Evolutionary conservation across 2,113 vertebrate species (phyloP).

Genomic region (Nicator chloris): DNA sequence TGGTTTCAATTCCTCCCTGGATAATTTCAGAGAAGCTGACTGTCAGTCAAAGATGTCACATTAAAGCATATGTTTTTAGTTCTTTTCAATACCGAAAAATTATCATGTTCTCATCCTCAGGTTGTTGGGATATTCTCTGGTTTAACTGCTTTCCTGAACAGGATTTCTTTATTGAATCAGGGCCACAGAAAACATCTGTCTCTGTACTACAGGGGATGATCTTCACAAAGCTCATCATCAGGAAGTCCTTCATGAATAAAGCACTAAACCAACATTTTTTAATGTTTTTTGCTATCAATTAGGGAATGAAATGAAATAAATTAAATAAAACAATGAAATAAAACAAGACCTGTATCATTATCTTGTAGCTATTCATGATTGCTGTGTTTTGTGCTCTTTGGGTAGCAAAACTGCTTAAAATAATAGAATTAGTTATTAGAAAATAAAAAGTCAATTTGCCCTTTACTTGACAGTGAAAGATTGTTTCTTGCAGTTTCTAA

Average conservation of each 20-base stretch:
- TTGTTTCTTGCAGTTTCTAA: conserved; percentile 33
- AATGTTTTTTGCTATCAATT: background rate
- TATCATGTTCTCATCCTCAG: conserved; percentile 20
- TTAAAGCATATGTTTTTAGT: background rate
- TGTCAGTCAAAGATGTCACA: conserved; percentile 31
- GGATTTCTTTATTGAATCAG: conserved; percentile 34
- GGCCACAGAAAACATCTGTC: conserved; percentile 44
- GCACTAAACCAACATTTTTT: background rate
- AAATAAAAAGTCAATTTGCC: conserved; percentile 13
- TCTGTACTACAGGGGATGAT: conserved; percentile 7
- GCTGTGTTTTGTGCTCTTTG: background rate
- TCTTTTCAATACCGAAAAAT: conserved; percentile 18
- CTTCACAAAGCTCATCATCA: background rate
- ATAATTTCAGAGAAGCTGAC: conserved; percentile 4
- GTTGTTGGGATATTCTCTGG: conserved; percentile 28
- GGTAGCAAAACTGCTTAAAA: conserved; percentile 3
- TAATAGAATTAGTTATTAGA: background rate
- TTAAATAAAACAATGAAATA: background rate
- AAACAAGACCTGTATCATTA: background rate
- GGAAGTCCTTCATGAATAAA: conserved; percentile 5
- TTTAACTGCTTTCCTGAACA: conserved; percentile 13
- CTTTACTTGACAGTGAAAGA: background rate
- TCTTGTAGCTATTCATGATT: background rate
- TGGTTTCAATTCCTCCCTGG: background rate
- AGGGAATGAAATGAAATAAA: background rate